A percentile compares a stretch with the other conserved stretches of the same genome.
These are phyloP conservation scores for Dasysyrphus albostriatus DNA, from an alignment of 2,888 invertebrate genomes.

Conservation along the genomic window DNA sequence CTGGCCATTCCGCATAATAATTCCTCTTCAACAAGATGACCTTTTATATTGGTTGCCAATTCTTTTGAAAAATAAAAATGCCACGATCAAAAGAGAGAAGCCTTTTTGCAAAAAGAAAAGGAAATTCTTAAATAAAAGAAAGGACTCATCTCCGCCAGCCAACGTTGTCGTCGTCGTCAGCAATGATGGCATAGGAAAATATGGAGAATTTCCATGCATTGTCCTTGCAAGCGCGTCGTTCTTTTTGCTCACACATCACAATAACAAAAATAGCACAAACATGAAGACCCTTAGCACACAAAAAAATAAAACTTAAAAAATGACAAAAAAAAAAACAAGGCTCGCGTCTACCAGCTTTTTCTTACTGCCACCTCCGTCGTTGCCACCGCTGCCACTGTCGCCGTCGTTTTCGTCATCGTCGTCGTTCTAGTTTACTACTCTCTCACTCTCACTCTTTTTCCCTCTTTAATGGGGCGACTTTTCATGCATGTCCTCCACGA, in stretches of 20 bases:
- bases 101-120: constrained; percentile 32
- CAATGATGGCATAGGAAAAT: constrained; percentile 6
- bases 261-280: constrained; percentile 40
- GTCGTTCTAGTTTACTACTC: constrained; percentile 53
- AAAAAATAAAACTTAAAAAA: constrained; percentile 27
- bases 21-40: constrained; percentile 52
- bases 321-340: constrained; percentile 53
- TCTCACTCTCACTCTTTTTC: background rate
- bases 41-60: constrained; percentile 72
- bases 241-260: constrained; percentile 37
- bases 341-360: constrained; percentile 71
- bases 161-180: constrained; percentile 20
- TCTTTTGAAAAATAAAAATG: constrained; percentile 46
- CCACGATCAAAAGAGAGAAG: constrained; percentile 31
- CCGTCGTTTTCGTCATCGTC: constrained; percentile 7
- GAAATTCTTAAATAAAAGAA: constrained; percentile 56
- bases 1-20: constrained; percentile 62
- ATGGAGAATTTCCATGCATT: constrained; percentile 58
- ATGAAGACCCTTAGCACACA: constrained; percentile 43
- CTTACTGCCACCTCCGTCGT: constrained; percentile 54
- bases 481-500: constrained; percentile 74
- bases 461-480: constrained; percentile 60
- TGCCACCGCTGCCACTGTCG: background rate
- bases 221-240: constrained; percentile 53
- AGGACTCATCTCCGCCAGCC: constrained; percentile 59